These are phyloP conservation scores for Synergus japonicus DNA, from an alignment of 2,888 invertebrate genomes.

Conservation along the genomic window DNA sequence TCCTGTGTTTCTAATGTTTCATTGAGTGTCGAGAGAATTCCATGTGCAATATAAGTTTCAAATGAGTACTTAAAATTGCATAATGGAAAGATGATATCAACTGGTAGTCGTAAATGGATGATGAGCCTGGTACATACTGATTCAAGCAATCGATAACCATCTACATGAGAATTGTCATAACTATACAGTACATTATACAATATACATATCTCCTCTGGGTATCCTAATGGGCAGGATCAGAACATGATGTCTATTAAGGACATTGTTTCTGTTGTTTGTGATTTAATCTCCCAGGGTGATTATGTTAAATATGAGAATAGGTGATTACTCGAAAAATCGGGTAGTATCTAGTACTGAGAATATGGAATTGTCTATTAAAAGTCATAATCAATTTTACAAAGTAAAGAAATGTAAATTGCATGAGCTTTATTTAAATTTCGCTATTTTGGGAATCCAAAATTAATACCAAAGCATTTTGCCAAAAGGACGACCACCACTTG, in stretches of 20 bases:
- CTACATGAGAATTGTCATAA: slow-evolving; percentile 30
- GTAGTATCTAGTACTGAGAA: not conserved
- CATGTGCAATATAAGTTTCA: not conserved
- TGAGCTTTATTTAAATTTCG: not conserved
- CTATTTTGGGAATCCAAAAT: not conserved
- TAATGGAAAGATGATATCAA: not conserved
- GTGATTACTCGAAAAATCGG: not conserved
- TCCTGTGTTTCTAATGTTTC: not conserved
- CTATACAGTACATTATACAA: not conserved
- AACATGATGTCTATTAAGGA: slow-evolving; percentile 23
- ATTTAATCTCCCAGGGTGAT: not conserved
- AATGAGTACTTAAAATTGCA: not conserved
- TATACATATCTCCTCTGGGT: slow-evolving; percentile 3
- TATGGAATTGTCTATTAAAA: not conserved
- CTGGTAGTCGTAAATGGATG: slow-evolving; percentile 8
- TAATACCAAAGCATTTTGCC: not conserved
- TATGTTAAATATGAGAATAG: not conserved
- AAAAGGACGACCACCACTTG: not conserved
- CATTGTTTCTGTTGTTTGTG: not conserved
- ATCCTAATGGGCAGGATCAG: slow-evolving; percentile 25
- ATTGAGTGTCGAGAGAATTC: not conserved
- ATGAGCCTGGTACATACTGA: slow-evolving; percentile 10
- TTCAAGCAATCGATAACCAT: slow-evolving; percentile 33
- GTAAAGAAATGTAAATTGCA: not conserved
- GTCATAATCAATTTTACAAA: not conserved